These are phyloP conservation scores for Ostrea denselamellosa DNA, from an alignment of 1,140 invertebrate species.

Conservation along the genomic window DNA sequence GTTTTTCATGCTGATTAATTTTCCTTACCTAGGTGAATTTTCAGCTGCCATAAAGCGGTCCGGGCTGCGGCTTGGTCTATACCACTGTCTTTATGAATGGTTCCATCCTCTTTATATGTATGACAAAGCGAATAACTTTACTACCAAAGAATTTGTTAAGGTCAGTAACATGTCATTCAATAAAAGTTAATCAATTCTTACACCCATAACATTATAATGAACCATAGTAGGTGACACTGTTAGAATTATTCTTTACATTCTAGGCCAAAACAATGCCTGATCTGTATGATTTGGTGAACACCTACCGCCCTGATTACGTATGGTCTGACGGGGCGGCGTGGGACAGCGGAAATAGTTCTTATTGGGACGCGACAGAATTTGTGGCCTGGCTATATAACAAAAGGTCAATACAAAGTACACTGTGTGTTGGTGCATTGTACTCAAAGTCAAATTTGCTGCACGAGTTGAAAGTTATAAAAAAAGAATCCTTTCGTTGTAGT, in stretches of 20 bases:
- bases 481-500: conserved; percentile 70
- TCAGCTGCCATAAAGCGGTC: conserved; percentile 50
- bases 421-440: not conserved
- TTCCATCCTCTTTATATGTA: conserved; percentile 90
- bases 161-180: conserved; percentile 62
- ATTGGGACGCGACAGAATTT: conserved; percentile 83
- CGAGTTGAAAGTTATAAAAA: not conserved
- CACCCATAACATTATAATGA: no score
- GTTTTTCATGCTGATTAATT: not conserved
- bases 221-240: no score
- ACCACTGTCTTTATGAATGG: conserved; percentile 95
- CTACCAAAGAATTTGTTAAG: conserved; percentile 82
- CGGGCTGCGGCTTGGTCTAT: conserved; percentile 87
- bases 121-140: conserved; percentile 86
- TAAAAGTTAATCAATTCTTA: not conserved
- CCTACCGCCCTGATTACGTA: conserved; percentile 91
- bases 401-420: not conserved
- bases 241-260: no score
- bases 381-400: conserved; percentile 87
- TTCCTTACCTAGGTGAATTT: not conserved
- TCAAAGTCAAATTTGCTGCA: not conserved
- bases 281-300: conserved; percentile 82
- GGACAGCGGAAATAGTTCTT: conserved; percentile 83
- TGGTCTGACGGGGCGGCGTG: conserved; percentile 91
- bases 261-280: conserved; percentile 77